Base-by-base conservation (phyloP, 2,113 vertebrate genomes). In the Cranoglanis bouderius region DNA sequence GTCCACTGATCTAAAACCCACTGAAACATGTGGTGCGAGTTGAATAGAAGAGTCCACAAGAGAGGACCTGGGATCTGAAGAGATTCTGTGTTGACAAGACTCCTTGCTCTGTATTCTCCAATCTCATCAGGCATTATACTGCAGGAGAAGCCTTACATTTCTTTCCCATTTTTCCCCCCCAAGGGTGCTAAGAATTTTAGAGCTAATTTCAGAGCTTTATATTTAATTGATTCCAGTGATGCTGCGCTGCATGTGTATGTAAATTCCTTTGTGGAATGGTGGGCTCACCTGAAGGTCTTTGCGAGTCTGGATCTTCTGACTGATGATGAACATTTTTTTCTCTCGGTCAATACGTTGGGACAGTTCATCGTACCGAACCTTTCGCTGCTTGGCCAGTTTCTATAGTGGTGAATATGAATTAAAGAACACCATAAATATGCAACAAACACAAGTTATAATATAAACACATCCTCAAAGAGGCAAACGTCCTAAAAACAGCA, bases 291-390 rank as follows among this genome's bases (percentile, higher is more conserved):
- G 85, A 4, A 99, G 95, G 93, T 99, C 99, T 94, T 97, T 98
- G 43, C 96, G 95, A 4, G 97, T 97, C 94, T 99, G 98, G 92
- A 99, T 98, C 94, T 99, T 99, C 96, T 99, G 97, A 24, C 95
- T 93, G 86, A 98, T 94, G 67, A 99, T 93, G 88, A 98, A 99
- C 96, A 99, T 94, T 91, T 97, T 95, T 93, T 96, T 98, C 90
- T 99, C 99, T 29, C 98, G 92, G 80, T 98, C 96, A n/a, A 99
- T 97, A 90, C 98, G 96, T 91, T 99, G 97, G n/a, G 94, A 96
- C 88, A 99, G 95, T 84, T 97, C 90, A 57, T 89, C 92, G 43
- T 99, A 99, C 87, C 97, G 97, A 65, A 94, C 94, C 88, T 94
- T 95, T 85, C 97, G 96, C 93, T 97, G 94, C 87, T 88, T 95